Conservation (phyloP, 2,888 invertebrate species). For the Ophion obscuratus region DNA sequence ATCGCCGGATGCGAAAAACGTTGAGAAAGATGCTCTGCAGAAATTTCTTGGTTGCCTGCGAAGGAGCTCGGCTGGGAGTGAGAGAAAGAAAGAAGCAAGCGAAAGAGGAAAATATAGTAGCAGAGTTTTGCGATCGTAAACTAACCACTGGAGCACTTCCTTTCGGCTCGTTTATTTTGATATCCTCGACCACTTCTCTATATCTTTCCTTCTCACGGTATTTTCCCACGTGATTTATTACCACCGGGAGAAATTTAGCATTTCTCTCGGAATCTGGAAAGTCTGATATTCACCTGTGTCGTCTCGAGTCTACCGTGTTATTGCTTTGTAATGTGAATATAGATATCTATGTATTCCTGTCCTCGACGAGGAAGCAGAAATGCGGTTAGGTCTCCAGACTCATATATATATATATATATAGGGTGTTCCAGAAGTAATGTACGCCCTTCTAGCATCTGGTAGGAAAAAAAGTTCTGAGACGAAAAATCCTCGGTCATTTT, state of each 20-base stretch:
- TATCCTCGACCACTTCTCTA: slow-evolving; percentile 26
- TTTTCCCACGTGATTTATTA: slow-evolving; percentile 42
- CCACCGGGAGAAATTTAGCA: slow-evolving; percentile 47
- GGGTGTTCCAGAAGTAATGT: too few species aligned
- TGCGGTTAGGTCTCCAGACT: slow-evolving; percentile 32
- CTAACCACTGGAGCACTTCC: slow-evolving; percentile 53
- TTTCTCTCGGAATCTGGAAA: slow-evolving; percentile 50
- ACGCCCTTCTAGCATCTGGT: too few species aligned
- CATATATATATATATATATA: slow-evolving; percentile 11
- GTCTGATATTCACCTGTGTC: slow-evolving; percentile 53
- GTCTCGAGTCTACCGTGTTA: slow-evolving; percentile 24
- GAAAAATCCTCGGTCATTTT: too few species aligned
- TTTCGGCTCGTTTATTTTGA: slow-evolving; percentile 65
- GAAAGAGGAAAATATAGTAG: neutral
- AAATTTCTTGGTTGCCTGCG: slow-evolving; percentile 33
- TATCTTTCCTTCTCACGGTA: slow-evolving; percentile 15
- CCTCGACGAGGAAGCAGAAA: slow-evolving; percentile 39
- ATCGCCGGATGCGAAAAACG: slow-evolving; percentile 14
- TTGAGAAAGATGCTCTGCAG: slow-evolving; percentile 1
- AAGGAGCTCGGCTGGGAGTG: neutral
- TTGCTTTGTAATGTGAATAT: slow-evolving; percentile 8
- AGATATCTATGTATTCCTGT: neutral
- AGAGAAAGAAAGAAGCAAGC: neutral
- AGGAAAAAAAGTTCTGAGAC: too few species aligned
- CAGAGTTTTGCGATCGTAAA: slow-evolving; percentile 56